phyloP scores from a whole-genome alignment of 2,113 vertebrate genomes.

The Prunella himalayana region DNA sequence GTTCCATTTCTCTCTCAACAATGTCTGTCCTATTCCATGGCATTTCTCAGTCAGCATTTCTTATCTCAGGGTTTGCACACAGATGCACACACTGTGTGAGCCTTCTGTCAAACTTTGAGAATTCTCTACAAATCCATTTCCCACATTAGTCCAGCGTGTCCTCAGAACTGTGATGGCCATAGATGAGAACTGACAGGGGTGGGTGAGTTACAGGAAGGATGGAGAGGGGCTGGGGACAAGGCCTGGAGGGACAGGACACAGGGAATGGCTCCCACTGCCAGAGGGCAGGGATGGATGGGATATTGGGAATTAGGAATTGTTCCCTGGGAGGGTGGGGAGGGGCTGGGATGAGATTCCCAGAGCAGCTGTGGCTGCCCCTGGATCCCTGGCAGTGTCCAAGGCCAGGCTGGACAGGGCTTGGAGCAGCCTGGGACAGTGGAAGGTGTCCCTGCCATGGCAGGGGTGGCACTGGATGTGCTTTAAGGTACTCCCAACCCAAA shows the following conservation, averaged over 20 bases:
- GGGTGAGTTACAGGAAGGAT: background rate
- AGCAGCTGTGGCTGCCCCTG: background rate
- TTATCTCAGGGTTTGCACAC: background rate
- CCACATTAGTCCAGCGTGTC: background rate
- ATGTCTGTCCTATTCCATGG: background rate
- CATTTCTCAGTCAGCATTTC: background rate
- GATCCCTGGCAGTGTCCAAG: background rate
- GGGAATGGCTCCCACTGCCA: background rate
- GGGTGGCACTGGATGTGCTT: background rate
- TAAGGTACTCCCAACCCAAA: background rate
- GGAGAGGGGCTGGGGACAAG: background rate
- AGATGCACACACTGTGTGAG: background rate
- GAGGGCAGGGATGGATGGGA: background rate
- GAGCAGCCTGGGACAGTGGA: background rate
- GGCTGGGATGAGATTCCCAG: background rate
- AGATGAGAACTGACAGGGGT: background rate
- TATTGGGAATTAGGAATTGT: background rate
- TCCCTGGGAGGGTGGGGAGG: rapidly evolving
- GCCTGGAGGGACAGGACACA: background rate
- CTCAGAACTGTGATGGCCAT: background rate
- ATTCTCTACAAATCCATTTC: background rate
- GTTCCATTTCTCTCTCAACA: background rate
- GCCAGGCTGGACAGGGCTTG: background rate
- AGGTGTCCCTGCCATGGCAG: background rate
- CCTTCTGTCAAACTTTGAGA: background rate